phyloP scores from a whole-genome alignment of 2,888 invertebrate genomes.

The Gari tellinella region DNA sequence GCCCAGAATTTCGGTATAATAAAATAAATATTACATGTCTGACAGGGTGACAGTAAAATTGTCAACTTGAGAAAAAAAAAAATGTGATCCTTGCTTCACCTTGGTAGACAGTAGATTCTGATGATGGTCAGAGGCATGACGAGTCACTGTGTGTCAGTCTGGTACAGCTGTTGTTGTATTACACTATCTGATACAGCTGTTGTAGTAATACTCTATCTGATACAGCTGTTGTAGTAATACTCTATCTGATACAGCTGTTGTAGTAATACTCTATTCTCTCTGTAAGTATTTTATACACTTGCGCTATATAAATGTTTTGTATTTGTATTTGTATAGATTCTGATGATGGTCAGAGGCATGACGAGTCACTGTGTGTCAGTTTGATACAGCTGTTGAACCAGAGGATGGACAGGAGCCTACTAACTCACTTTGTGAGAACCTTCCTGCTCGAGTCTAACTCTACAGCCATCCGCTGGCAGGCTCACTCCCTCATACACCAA shows the following conservation, averaged over 20 bases:
- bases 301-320: no score
- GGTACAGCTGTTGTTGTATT: constrained; percentile 90
- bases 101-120: constrained; percentile 69
- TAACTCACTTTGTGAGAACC: constrained; percentile 92
- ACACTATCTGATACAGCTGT: no score
- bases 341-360: constrained; percentile 80
- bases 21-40: no score
- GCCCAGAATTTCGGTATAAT: no score
- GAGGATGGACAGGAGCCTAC: constrained; percentile 87
- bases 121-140: constrained; percentile 81
- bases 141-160: constrained; percentile 89
- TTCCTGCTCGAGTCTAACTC: constrained; percentile 97
- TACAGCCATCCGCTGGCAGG: constrained; percentile 97
- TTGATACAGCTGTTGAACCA: constrained; percentile 90
- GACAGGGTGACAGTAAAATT: no score
- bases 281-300: background rate
- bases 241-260: no score
- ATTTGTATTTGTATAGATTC: constrained; percentile 66
- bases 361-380: constrained; percentile 88
- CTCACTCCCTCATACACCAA: constrained; percentile 88
- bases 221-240: no score
- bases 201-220: no score
- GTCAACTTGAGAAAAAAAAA: no score
- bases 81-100: no score
- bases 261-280: background rate